A percentile compares a stretch with the other conserved stretches of the same genome.
Conservation (phyloP, 30 jellyfish, hydroid and myxozoan species). For the Cassiopea xamachana region DNA sequence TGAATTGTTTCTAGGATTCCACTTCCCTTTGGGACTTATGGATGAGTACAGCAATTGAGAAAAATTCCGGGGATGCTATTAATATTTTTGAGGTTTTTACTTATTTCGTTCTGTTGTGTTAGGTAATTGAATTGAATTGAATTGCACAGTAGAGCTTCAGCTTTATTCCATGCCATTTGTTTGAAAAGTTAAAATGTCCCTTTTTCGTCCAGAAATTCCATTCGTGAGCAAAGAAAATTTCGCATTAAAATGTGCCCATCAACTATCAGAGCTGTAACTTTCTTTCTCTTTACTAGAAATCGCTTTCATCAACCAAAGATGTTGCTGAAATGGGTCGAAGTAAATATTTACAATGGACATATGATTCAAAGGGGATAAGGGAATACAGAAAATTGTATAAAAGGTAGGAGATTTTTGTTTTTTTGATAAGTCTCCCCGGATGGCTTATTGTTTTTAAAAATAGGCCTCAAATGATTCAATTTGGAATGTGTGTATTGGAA, state of each 20-base stretch:
- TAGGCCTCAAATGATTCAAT: no score
- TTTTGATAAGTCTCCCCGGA: no score
- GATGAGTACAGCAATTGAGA: conserved; percentile 11
- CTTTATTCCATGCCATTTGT: no score
- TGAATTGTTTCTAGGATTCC: conserved; percentile 24
- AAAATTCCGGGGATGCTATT: conserved; percentile 12
- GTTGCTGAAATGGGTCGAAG: conserved; percentile 57
- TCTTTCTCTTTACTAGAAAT: conserved; percentile 26
- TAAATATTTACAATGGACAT: conserved; percentile 60
- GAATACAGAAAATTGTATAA: conserved; percentile 57
- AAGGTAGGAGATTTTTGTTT: conserved; percentile 36
- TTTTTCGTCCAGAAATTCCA: background rate
- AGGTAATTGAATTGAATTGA: background rate
- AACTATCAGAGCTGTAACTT: no score
- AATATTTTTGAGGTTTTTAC: conserved; percentile 41
- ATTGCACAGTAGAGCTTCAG: background rate
- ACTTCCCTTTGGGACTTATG: conserved; percentile 47
- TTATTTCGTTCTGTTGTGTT: background rate
- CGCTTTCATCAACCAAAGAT: conserved; percentile 38
- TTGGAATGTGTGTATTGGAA: no score
- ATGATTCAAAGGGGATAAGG: conserved; percentile 38
- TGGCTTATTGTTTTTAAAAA: no score
- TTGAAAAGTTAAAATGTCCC: no score
- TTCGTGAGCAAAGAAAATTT: background rate
- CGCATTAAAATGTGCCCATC: background rate